These are phyloP conservation scores for Ostrea denselamellosa DNA, from an alignment of 1,140 invertebrate species.

Conservation along the genomic window DNA sequence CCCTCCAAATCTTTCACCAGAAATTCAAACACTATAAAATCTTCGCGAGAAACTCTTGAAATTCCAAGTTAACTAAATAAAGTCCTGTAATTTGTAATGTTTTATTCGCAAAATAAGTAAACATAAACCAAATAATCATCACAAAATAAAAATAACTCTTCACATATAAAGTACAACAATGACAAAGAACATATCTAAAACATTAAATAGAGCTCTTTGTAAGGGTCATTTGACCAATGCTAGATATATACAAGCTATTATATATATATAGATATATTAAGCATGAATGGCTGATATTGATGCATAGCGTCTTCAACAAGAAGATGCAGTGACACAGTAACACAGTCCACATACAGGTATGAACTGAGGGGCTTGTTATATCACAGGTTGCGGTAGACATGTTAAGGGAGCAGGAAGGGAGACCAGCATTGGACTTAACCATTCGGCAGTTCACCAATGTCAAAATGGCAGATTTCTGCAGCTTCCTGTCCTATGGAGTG, in stretches of 20 bases:
- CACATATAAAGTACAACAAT: background rate
- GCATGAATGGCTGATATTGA: too few relatives aligned
- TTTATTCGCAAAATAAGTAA: background rate
- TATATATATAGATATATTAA: too few relatives aligned
- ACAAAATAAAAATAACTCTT: background rate
- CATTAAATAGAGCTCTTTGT: background rate
- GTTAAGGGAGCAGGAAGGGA: background rate
- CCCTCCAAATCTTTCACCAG: background rate
- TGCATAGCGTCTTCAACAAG: background rate
- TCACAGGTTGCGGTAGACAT: constrained; percentile 28
- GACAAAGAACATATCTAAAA: background rate
- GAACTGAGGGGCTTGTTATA: background rate
- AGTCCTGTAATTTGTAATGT: background rate
- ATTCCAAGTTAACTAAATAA: too few relatives aligned
- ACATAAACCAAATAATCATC: constrained; percentile 10
- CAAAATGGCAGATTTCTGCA: constrained; percentile 61
- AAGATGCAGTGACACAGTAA: background rate
- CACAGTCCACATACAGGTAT: background rate
- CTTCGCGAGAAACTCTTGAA: too few relatives aligned
- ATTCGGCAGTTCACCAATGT: constrained; percentile 58
- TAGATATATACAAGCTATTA: background rate
- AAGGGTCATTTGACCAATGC: background rate
- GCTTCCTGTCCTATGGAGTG: constrained; percentile 58
- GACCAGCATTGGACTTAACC: constrained; percentile 30
- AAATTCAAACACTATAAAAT: too few relatives aligned